These are phyloP conservation scores for Meloidogyne chitwoodi DNA, from an alignment of 1,140 invertebrate species.

Conservation along the genomic window DNA sequence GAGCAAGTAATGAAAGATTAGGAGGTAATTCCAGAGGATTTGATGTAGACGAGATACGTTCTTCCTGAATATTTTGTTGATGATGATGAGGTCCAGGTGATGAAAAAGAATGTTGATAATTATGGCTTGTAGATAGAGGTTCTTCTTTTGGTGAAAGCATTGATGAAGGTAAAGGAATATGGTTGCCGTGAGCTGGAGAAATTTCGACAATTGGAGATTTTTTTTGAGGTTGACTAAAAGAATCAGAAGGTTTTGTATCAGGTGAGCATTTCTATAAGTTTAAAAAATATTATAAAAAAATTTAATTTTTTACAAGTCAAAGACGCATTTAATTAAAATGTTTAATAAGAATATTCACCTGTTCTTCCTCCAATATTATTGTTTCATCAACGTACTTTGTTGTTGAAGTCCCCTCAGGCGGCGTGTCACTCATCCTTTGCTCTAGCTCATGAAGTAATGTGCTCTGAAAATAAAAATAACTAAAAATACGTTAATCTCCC, in stretches of 20 bases:
- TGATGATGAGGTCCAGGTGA: neutral
- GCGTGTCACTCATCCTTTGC: neutral
- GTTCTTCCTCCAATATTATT: neutral
- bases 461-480: constrained; percentile 1
- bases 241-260: neutral
- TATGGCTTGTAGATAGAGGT: constrained; percentile 7
- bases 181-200: neutral
- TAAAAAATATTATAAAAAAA: neutral
- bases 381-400: neutral
- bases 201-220: neutral
- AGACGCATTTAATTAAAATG: neutral
- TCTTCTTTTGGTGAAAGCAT: constrained; percentile 20
- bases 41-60: constrained; percentile 18
- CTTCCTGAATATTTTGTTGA: constrained; percentile 18
- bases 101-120: neutral
- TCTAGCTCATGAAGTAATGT: constrained; percentile 15
- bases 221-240: neutral
- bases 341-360: neutral
- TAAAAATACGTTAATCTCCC: neutral
- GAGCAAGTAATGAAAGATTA: constrained; percentile 47
- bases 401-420: neutral
- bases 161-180: constrained; percentile 6
- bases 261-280: neutral
- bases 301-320: neutral
- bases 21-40: constrained; percentile 25